Evolutionary conservation across 1,140 invertebrate genomes (phyloP).

Genomic region (Cardiocondyla obscurior): DNA sequence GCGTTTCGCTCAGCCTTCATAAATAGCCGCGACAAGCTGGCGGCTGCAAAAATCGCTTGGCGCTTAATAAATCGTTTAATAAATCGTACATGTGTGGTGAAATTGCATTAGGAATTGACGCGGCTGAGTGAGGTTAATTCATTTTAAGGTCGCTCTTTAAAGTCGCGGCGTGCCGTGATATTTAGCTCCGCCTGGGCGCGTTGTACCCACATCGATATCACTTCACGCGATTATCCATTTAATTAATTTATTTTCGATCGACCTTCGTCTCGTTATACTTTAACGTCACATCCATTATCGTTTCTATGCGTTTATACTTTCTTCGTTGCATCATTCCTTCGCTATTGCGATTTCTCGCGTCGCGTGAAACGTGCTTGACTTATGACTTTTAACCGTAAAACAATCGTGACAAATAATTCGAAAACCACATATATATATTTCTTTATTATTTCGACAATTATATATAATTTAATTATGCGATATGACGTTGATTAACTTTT

Average conservation of each 20-base stretch:
- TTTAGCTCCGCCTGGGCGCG: background rate
- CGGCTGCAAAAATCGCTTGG: conserved; percentile 50
- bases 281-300: background rate
- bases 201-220: conserved; percentile 9
- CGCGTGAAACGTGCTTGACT: background rate
- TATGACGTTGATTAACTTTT: background rate
- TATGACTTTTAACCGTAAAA: background rate
- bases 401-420: background rate
- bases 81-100: conserved; percentile 55
- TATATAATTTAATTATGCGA: background rate
- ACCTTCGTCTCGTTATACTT: background rate
- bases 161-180: conserved; percentile 49
- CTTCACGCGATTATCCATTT: conserved; percentile 25
- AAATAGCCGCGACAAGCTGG: conserved; percentile 44
- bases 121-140: conserved; percentile 69
- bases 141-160: conserved; percentile 66
- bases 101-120: conserved; percentile 68
- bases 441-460: too few relatives aligned
- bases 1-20: conserved; percentile 9
- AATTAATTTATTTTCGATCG: conserved; percentile 50
- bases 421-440: too few relatives aligned
- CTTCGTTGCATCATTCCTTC: background rate
- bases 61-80: conserved; percentile 51
- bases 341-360: background rate
- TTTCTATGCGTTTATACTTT: background rate